These are phyloP conservation scores for Calliphora vicina DNA, from an alignment of 1,140 invertebrate genomes.

Conservation along the genomic window DNA sequence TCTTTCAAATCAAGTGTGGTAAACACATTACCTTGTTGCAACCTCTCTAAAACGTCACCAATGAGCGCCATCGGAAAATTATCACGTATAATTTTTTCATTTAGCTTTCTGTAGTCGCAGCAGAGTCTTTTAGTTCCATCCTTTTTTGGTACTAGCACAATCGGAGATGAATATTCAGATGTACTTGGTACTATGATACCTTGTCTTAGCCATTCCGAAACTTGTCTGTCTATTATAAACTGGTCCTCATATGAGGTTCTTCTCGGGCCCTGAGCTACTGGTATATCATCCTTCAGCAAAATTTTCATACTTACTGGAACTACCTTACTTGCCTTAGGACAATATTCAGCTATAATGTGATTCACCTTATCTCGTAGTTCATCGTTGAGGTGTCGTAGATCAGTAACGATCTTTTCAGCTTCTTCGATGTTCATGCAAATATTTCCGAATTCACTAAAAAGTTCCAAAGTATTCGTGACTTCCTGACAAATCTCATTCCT, in stretches of 20 bases:
- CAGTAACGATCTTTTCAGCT: background rate
- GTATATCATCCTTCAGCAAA: conserved; percentile 43
- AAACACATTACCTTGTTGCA: conserved; percentile 55
- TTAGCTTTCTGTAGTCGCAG: no score
- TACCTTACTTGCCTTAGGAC: background rate
- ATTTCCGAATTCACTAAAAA: background rate
- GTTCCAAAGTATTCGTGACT: background rate
- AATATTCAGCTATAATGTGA: background rate
- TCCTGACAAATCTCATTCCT: background rate
- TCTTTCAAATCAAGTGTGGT: conserved; percentile 64
- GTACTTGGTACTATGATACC: conserved; percentile 50
- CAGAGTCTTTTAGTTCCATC: no score
- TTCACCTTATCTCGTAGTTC: background rate
- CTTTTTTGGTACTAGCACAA: no score
- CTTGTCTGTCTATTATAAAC: conserved; percentile 47
- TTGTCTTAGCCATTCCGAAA: conserved; percentile 50
- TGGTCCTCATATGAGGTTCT: conserved; percentile 51
- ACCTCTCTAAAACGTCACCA: no score
- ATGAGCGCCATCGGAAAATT: no score
- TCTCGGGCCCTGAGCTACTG: conserved; percentile 49
- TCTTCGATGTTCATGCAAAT: background rate
- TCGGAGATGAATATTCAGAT: conserved; percentile 44
- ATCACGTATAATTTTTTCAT: no score
- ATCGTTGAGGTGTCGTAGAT: background rate
- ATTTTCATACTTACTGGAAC: conserved; percentile 41